Conservation (phyloP, 2,113 vertebrate species). For the Arothron firmamentum region DNA sequence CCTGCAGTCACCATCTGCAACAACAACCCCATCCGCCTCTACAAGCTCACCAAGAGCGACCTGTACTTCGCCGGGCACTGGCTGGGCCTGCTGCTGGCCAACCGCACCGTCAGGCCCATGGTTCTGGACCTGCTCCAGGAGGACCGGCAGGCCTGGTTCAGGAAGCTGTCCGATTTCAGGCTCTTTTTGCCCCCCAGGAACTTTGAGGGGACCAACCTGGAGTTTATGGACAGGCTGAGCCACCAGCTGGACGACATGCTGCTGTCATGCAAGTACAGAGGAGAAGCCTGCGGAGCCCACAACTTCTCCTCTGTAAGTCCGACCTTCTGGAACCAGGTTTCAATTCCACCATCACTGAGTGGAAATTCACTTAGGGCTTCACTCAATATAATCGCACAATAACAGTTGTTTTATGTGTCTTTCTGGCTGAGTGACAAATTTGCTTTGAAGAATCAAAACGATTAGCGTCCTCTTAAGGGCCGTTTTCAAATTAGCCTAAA, state of each 20-base stretch:
- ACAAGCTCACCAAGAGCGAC: slow-evolving; percentile 94
- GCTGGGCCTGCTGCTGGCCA: slow-evolving; percentile 89
- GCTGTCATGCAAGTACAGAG: slow-evolving; percentile 94
- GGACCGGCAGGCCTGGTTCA: slow-evolving; percentile 89
- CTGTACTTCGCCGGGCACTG: slow-evolving; percentile 95
- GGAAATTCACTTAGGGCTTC: neutral
- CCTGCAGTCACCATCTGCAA: slow-evolving; percentile 95
- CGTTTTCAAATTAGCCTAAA: too few species aligned
- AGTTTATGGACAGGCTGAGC: slow-evolving; percentile 94
- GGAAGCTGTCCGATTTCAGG: slow-evolving; percentile 92
- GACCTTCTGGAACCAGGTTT: too few species aligned
- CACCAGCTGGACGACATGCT: slow-evolving; percentile 98
- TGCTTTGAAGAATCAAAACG: too few species aligned
- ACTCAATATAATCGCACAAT: neutral
- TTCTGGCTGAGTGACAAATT: too few species aligned
- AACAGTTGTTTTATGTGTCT: too few species aligned
- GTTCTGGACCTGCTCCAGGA: slow-evolving; percentile 88
- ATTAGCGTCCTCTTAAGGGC: too few species aligned
- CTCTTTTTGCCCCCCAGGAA: slow-evolving; percentile 93
- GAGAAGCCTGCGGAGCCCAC: slow-evolving; percentile 89
- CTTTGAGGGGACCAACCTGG: slow-evolving; percentile 93
- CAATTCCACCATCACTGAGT: slow-evolving; percentile 3
- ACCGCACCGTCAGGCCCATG: slow-evolving; percentile 87
- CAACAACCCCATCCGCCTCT: slow-evolving; percentile 95
- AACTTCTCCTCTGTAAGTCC: slow-evolving; percentile 98